Conservation (phyloP, 2,113 vertebrate genomes). For the Gallinago undulata region DNA sequence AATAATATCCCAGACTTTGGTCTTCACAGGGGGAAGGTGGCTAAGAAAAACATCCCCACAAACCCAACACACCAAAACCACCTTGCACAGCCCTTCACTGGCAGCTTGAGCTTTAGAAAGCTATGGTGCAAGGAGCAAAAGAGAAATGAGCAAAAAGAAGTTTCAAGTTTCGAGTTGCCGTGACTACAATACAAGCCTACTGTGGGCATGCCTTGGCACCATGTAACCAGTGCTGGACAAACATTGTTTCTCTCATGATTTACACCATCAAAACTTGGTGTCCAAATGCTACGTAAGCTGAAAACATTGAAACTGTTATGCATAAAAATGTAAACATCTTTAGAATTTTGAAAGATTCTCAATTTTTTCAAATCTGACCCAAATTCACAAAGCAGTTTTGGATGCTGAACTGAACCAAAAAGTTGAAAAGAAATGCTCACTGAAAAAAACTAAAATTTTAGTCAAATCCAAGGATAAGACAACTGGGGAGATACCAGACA, state of each 20-base stretch:
- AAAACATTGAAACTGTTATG: neutral
- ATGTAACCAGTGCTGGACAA: fast-evolving
- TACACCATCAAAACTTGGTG: neutral
- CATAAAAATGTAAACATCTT: fast-evolving
- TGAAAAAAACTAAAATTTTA: neutral
- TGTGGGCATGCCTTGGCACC: neutral
- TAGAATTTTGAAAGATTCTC: neutral
- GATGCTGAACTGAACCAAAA: neutral
- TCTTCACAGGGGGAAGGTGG: neutral
- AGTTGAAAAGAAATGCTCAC: neutral
- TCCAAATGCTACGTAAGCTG: neutral
- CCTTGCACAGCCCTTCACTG: neutral
- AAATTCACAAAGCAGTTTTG: neutral
- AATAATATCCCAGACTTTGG: neutral
- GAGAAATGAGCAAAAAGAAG: neutral
- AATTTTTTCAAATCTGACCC: neutral
- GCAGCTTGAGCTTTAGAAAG: neutral
- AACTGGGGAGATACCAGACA: neutral
- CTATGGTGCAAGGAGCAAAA: neutral
- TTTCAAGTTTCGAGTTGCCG: neutral
- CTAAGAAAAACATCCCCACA: neutral
- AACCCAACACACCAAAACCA: neutral
- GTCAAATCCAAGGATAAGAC: neutral
- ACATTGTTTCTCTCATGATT: neutral
- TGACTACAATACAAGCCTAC: neutral